Evolutionary conservation across 2,113 vertebrate genomes (phyloP), one percentile per base, ranked within the genome.

Genomic region (Ariopsis seemanni): DNA sequence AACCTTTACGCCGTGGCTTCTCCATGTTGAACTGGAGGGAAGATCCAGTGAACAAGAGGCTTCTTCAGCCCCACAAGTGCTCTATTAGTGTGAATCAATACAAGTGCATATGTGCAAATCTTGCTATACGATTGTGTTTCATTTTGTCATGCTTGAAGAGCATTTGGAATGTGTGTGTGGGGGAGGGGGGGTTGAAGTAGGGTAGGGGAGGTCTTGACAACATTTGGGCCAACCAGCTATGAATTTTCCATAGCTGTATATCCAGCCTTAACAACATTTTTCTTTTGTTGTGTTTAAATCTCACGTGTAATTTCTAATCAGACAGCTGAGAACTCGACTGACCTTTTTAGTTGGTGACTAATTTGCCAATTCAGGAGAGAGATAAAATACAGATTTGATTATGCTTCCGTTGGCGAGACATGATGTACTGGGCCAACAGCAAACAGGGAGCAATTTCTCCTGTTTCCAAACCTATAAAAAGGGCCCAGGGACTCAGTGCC

Each of bases 71-170:
- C 58, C 58, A 82, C 50, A 81, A 83, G 71, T 89, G 87, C 90
- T 88, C 85, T 84, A 67, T 63, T 82, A 81, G 67, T 82, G 85
- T 77, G 58, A 84, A 89, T 89, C 67, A 77, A 84, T 83, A 74
- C 48, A 85, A 30, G 50, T 4, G 65, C 52, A 69, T 79, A 74
- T 50, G 58, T 87, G 62, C 57, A n/a, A 69, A 71, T 62, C 50
- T 42, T 5, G 10, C 34, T 79, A 22, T 34, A 62, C 14, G 69
- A 18, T 62, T 83, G 80, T 65, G 83, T 87, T 60, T 67, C 58
- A 67, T 80, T 86, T 67, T 65, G 50, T 30, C 9, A 7, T 0
- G 48, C 48, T 53, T 52, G 34, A 34, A 30, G 57, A 42, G 34
- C 34, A 42, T 42, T 42, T 42, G 34, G 34, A 42, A 42, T 42